phyloP scores from a whole-genome alignment of 2,797 vertebrate genomes.

The Trachops cirrhosus region DNA sequence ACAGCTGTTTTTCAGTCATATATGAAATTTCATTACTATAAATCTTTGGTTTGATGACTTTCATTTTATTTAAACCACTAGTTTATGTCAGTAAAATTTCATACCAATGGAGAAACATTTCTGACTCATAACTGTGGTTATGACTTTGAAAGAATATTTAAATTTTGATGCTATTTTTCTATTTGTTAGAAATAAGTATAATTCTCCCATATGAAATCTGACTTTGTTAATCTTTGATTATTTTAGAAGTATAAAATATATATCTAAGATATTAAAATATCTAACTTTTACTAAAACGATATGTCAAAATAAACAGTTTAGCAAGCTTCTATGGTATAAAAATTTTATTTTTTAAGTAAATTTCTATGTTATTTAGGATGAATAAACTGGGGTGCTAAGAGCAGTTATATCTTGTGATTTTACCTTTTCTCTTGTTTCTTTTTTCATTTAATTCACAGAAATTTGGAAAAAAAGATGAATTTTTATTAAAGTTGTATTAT shows the following conservation, averaged over 20 bases:
- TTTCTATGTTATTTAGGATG: background rate
- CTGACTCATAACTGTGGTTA: background rate
- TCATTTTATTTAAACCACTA: background rate
- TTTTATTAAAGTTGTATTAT: background rate
- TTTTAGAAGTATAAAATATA: background rate
- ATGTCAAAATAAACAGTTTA: background rate
- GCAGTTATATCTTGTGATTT: background rate
- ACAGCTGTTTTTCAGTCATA: background rate
- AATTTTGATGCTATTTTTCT: background rate
- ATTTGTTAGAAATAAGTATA: background rate
- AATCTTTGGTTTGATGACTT: background rate
- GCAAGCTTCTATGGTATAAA: background rate
- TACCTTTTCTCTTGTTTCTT: background rate
- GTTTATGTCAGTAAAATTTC: background rate
- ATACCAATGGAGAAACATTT: background rate
- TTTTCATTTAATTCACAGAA: background rate
- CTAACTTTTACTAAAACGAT: background rate
- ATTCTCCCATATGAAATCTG: background rate
- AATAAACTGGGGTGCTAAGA: background rate
- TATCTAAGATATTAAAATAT: background rate
- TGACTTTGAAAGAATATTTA: background rate
- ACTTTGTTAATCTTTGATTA: background rate
- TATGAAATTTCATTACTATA: background rate
- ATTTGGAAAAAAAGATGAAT: background rate
- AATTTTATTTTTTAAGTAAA: background rate